Conservation (phyloP, 2,113 vertebrate genomes). For the Dendrocopos noguchii region DNA sequence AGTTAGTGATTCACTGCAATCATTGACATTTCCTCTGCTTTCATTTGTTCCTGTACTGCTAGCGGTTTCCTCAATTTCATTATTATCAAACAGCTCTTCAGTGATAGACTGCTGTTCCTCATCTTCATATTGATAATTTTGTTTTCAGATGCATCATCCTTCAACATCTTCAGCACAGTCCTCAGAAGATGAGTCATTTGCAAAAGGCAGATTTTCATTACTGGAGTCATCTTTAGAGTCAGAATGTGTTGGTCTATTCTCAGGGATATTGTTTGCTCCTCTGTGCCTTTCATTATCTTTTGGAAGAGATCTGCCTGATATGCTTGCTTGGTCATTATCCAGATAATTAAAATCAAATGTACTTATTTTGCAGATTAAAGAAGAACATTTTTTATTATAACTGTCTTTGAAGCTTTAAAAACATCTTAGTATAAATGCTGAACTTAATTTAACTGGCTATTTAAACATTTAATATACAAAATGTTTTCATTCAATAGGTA, state of each 20-base stretch:
- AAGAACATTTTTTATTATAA: constrained; percentile 77
- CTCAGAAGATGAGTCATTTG: constrained; percentile 80
- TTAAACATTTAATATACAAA: constrained; percentile 70
- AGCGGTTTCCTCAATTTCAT: constrained; percentile 74
- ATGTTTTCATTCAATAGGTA: constrained; percentile 27
- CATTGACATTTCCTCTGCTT: constrained; percentile 73
- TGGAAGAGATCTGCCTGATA: constrained; percentile 77
- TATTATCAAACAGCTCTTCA: constrained; percentile 78
- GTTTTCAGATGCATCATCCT: constrained; percentile 79
- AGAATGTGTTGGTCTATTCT: constrained; percentile 76
- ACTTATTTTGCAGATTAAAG: constrained; percentile 82
- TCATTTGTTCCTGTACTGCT: constrained; percentile 73
- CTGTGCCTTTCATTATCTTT: constrained; percentile 79
- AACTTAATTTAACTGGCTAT: constrained; percentile 66
- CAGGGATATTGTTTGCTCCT: constrained; percentile 77
- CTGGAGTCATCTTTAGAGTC: constrained; percentile 72
- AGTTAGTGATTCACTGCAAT: constrained; percentile 64
- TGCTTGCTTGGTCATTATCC: constrained; percentile 78
- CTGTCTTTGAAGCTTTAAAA: constrained; percentile 75
- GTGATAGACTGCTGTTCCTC: constrained; percentile 77
- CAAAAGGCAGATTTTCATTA: constrained; percentile 79
- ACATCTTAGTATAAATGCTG: constrained; percentile 61
- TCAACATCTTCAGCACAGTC: constrained; percentile 71
- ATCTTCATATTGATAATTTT: constrained; percentile 82
- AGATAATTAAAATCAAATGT: constrained; percentile 84